Conservation (phyloP, 1,140 invertebrate species). For the Brachionus angularis region DNA sequence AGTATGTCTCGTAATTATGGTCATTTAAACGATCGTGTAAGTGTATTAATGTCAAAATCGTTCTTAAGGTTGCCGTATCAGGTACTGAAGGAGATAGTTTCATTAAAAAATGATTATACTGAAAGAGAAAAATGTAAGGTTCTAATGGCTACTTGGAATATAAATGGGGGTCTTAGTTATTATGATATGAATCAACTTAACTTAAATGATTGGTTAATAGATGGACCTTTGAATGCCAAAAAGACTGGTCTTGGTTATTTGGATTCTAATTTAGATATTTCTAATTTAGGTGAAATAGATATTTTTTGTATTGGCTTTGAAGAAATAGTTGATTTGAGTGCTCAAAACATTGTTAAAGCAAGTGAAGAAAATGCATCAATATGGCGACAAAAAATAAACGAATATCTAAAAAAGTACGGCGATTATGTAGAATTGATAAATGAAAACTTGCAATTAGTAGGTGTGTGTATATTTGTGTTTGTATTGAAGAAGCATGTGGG, state of each 20-base stretch:
- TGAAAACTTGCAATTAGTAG: constrained; percentile 93
- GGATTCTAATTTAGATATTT: constrained; percentile 49
- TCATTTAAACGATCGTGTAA: constrained; percentile 1
- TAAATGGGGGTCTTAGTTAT: constrained; percentile 97
- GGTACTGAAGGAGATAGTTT: constrained; percentile 59
- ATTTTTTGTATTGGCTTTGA: constrained; percentile 97
- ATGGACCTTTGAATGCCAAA: constrained; percentile 48
- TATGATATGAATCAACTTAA: constrained; percentile 64
- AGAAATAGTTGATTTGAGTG: constrained; percentile 98
- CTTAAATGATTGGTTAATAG: constrained; percentile 46
- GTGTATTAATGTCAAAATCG: constrained; percentile 22
- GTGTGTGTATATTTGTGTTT: constrained; percentile 93
- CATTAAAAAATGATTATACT: constrained; percentile 77
- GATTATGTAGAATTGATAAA: constrained; percentile 69
- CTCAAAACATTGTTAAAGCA: constrained; percentile 79
- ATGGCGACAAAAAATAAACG: constrained; percentile 84
- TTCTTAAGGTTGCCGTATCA: constrained; percentile 56
- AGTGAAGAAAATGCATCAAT: constrained; percentile 46
- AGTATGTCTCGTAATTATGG: constrained; percentile 13
- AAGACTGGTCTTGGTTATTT: background rate
- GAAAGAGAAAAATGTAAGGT: constrained; percentile 69
- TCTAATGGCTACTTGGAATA: constrained; percentile 93
- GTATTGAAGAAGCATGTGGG: constrained; percentile 67
- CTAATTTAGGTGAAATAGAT: constrained; percentile 66
- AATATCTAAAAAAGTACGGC: constrained; percentile 49